phyloP scores from a whole-genome alignment of 1,140 invertebrate species.

The Agrypnia vestita region DNA sequence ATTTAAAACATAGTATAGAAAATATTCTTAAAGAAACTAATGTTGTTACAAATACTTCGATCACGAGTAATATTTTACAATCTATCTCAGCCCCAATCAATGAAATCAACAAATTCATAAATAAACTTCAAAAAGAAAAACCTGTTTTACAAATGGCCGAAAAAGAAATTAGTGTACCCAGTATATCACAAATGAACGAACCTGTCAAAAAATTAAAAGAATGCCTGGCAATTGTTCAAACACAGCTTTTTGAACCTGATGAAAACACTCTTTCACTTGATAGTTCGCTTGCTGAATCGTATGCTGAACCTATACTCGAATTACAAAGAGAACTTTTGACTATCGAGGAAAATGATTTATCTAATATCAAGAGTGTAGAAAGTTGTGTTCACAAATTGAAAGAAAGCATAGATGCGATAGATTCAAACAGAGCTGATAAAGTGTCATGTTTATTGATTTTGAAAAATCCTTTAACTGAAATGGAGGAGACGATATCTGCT shows the following conservation, averaged over 20 bases:
- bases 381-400: constrained; percentile 29
- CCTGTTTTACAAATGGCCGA: background rate
- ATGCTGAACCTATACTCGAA: constrained; percentile 42
- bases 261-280: constrained; percentile 51
- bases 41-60: background rate
- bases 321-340: constrained; percentile 30
- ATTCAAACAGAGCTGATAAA: background rate
- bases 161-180: background rate
- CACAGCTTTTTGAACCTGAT: constrained; percentile 50
- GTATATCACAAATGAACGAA: constrained; percentile 37
- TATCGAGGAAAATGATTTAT: constrained; percentile 39
- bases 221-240: constrained; percentile 53
- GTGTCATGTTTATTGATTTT: constrained; percentile 22
- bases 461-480: constrained; percentile 15
- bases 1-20: constrained; percentile 5
- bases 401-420: constrained; percentile 28
- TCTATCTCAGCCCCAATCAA: constrained; percentile 31
- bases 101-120: constrained; percentile 4
- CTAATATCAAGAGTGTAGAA: constrained; percentile 24
- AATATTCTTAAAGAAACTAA: constrained; percentile 22
- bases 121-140: constrained; percentile 27
- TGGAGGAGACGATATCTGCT: constrained; percentile 10
- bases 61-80: constrained; percentile 30
- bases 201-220: constrained; percentile 53
- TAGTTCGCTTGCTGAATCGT: constrained; percentile 36